Evolutionary conservation across 2,888 invertebrate species (phyloP).

Genomic region (Hydraecia micacea): DNA sequence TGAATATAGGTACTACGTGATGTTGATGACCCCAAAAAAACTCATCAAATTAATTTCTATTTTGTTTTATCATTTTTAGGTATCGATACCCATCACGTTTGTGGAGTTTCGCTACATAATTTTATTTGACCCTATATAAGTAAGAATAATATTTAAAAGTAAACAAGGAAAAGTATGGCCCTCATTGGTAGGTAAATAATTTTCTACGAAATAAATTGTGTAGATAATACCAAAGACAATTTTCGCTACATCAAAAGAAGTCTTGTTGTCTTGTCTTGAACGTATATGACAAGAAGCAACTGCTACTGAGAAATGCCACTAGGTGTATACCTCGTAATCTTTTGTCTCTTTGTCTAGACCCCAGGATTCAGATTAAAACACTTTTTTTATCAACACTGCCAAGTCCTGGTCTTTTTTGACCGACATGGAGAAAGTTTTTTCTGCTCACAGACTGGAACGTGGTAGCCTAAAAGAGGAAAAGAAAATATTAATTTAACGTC

Average conservation of each 20-base stretch:
- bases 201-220: not conserved
- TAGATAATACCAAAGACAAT: not conserved
- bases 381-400: constrained; percentile 6
- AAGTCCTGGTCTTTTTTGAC: not conserved
- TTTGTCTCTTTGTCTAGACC: constrained; percentile 14
- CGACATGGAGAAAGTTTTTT: not conserved
- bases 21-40: too few species aligned
- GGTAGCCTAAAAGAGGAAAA: not conserved
- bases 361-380: constrained; percentile 23
- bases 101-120: too few species aligned
- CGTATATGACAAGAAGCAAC: not conserved
- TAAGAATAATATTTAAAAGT: constrained; percentile 5
- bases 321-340: not conserved
- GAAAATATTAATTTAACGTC: not conserved
- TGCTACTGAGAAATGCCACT: not conserved
- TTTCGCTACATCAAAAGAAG: too few species aligned
- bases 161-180: not conserved
- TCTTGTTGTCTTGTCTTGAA: not conserved
- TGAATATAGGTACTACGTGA: not conserved
- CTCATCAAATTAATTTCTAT: not conserved
- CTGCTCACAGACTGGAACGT: not conserved
- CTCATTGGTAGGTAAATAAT: not conserved
- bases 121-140: not conserved
- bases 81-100: too few species aligned
- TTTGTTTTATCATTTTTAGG: not conserved